A percentile compares a stretch with the other conserved stretches of the same genome.
These are phyloP conservation scores for Brachionus asplanchnoidis DNA, from an alignment of 1,140 invertebrate species.

Conservation along the genomic window DNA sequence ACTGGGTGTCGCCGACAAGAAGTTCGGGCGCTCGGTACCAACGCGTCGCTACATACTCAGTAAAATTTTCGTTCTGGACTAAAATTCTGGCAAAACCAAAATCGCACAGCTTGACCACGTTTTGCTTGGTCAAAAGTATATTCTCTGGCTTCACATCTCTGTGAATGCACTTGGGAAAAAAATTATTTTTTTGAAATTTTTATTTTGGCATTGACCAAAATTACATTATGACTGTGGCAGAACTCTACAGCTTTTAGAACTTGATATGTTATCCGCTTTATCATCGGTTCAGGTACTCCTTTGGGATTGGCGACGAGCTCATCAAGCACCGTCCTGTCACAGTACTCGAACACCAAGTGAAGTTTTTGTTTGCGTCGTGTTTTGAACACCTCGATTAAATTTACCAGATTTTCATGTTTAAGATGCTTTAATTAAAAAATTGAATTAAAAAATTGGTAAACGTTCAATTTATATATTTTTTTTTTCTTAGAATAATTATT, in stretches of 20 bases:
- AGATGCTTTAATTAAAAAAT: slow-evolving; percentile 70
- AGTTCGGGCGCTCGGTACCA: slow-evolving; percentile 95
- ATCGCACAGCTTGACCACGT: slow-evolving; percentile 93
- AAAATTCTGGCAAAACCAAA: slow-evolving; percentile 97
- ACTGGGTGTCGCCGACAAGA: slow-evolving; percentile 91
- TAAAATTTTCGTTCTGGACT: slow-evolving; percentile 75
- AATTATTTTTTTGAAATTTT: not conserved
- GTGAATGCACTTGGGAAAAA: slow-evolving; percentile 70
- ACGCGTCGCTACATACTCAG: slow-evolving; percentile 95
- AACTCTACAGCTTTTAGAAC: slow-evolving; percentile 88
- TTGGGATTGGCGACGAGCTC: slow-evolving; percentile 85
- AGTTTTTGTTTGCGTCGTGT: slow-evolving; percentile 75
- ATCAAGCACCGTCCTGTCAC: slow-evolving; percentile 90
- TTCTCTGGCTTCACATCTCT: slow-evolving; percentile 98
- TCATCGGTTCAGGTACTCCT: slow-evolving; percentile 77
- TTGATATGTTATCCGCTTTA: slow-evolving; percentile 89
- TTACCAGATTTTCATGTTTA: slow-evolving; percentile 95
- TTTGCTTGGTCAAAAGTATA: slow-evolving; percentile 85
- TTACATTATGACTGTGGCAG: slow-evolving; percentile 82
- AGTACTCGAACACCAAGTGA: slow-evolving; percentile 97
- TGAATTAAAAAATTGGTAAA: not conserved
- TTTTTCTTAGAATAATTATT: too few relatives aligned
- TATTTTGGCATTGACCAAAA: not conserved
- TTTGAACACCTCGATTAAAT: slow-evolving; percentile 93
- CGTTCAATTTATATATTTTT: too few relatives aligned